phyloP scores from a whole-genome alignment of 2,113 vertebrate species.

The Okapia johnstoni region DNA sequence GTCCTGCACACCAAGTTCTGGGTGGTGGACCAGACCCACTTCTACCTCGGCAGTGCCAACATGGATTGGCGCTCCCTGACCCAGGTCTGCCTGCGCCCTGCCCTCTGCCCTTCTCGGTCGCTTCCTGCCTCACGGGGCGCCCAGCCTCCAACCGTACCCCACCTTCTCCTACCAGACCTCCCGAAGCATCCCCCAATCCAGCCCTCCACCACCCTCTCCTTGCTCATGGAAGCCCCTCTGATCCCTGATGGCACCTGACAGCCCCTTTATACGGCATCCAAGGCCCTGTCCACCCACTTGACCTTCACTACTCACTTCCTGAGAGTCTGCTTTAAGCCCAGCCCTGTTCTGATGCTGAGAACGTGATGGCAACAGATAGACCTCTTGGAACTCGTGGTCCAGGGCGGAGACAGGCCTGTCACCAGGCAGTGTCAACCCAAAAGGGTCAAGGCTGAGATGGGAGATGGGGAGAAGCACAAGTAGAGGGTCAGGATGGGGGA shows the following conservation, averaged over 20 bases:
- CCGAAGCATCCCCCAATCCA: neutral
- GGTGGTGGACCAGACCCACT: slow-evolving; percentile 90
- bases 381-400: neutral
- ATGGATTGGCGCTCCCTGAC: slow-evolving; percentile 98
- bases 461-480: too few species aligned
- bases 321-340: neutral
- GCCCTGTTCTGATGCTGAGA: neutral
- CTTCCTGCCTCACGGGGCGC: neutral
- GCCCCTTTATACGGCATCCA: neutral
- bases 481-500: neutral
- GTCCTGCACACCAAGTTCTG: slow-evolving; percentile 97
- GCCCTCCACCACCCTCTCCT: neutral
- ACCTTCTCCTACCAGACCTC: neutral
- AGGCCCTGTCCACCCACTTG: neutral
- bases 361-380: neutral
- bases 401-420: neutral
- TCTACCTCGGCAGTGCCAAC: slow-evolving; percentile 95
- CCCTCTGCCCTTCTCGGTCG: neutral
- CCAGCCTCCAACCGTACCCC: neutral
- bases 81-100: slow-evolving; percentile 81
- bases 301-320: neutral
- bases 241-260: neutral
- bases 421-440: neutral
- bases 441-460: neutral
- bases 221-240: neutral